Conservation (phyloP, 2,888 invertebrate genomes). For the Neoaliturus tenellus region DNA sequence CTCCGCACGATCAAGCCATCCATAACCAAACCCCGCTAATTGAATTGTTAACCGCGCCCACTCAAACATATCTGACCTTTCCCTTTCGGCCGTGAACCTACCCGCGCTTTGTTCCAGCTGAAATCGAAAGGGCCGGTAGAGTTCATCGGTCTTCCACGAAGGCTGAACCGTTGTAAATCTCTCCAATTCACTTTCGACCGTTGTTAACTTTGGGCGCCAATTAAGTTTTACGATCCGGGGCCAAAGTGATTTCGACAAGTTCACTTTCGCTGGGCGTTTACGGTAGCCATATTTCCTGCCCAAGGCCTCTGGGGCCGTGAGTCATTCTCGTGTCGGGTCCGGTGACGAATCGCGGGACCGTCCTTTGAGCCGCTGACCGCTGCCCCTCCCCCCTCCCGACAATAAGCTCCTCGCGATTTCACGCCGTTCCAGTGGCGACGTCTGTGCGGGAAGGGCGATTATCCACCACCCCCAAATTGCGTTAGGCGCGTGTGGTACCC, state of each 20-base stretch:
- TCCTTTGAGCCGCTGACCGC: conserved; percentile 13
- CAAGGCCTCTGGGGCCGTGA: conserved; percentile 17
- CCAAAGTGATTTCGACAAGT: conserved; percentile 15
- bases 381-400: neutral
- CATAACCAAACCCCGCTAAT: conserved; percentile 11
- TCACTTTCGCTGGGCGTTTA: conserved; percentile 26
- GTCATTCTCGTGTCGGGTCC: conserved; percentile 21
- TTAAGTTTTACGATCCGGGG: conserved; percentile 18
- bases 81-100: conserved; percentile 1
- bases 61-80: conserved; percentile 12
- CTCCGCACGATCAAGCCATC: neutral
- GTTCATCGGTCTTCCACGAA: conserved; percentile 11
- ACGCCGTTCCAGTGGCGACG: neutral
- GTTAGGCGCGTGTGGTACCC: conserved; percentile 5
- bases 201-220: conserved; percentile 8
- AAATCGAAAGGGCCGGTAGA: conserved; percentile 29
- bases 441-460: conserved; percentile 25
- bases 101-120: conserved; percentile 5
- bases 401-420: conserved; percentile 26
- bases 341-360: conserved; percentile 41
- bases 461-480: conserved; percentile 8
- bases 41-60: conserved; percentile 35
- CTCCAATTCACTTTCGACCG: conserved; percentile 39
- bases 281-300: conserved; percentile 42
- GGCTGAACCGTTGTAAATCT: conserved; percentile 12